Percentiles rank a stretch among this genome's conserved stretches.
These are phyloP conservation scores for Eudyptes chrysolophus DNA, from an alignment of 2,113 vertebrate species.

Conservation along the genomic window DNA sequence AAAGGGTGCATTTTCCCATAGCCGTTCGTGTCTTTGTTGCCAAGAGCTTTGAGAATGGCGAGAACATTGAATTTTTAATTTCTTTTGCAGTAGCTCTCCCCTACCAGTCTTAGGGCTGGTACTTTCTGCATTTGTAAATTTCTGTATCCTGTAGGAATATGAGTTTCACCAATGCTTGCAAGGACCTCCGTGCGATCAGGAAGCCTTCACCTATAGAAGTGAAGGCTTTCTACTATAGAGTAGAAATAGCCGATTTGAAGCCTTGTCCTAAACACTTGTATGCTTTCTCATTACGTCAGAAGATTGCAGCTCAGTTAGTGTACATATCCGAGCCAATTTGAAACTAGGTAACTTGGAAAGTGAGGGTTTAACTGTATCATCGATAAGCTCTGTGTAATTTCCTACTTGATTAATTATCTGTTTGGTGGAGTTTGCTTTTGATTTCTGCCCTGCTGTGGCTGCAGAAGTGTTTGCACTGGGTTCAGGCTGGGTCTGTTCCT, in stretches of 20 bases:
- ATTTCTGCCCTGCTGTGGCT: neutral
- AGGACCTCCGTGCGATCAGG: rapidly evolving
- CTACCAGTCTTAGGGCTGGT: neutral
- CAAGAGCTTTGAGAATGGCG: neutral
- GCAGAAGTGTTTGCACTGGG: neutral
- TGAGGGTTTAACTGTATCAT: neutral
- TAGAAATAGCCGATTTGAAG: neutral
- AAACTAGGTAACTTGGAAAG: neutral
- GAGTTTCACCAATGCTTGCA: neutral
- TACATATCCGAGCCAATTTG: rapidly evolving
- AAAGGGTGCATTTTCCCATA: neutral
- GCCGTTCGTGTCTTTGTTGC: neutral
- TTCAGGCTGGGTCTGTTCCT: neutral
- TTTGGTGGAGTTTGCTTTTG: neutral
- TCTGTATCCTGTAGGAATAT: neutral
- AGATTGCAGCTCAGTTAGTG: neutral
- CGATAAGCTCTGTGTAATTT: neutral
- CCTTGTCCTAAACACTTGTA: neutral
- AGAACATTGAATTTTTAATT: neutral
- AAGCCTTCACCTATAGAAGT: neutral
- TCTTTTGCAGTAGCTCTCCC: neutral
- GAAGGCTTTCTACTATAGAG: neutral
- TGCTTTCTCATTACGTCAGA: neutral
- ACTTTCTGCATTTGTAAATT: neutral
- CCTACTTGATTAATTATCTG: neutral